Evolutionary conservation across 23 tunicate species (phyloP).

Genomic region (Ciona savignyi): DNA sequence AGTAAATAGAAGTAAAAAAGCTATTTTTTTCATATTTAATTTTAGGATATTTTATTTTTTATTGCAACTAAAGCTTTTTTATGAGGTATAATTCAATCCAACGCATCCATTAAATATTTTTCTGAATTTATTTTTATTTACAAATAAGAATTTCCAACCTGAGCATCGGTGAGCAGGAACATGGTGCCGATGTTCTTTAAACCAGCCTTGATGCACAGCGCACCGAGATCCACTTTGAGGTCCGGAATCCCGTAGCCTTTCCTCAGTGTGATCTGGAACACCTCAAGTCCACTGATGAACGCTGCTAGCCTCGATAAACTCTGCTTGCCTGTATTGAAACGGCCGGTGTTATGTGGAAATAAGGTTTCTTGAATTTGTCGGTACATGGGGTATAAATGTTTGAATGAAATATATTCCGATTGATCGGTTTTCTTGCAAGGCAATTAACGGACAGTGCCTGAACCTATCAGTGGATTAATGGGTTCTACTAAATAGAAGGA

Average conservation of each 20-base stretch:
- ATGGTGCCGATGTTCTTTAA: conserved; percentile 91
- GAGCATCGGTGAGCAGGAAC: conserved; percentile 98
- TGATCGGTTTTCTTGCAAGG: too few relatives aligned
- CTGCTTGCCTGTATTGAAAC: conserved; percentile 74
- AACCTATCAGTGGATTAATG: too few relatives aligned
- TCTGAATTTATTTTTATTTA: neutral
- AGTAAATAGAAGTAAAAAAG: neutral
- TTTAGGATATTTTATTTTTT: neutral
- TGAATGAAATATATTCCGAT: too few relatives aligned
- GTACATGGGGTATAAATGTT: too few relatives aligned
- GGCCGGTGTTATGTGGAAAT: too few relatives aligned
- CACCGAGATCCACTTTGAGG: conserved; percentile 81
- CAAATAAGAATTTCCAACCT: conserved; percentile 33
- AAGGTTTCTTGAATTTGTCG: too few relatives aligned
- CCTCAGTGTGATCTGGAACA: conserved; percentile 88
- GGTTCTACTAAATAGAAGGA: too few relatives aligned
- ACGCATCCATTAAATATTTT: too few relatives aligned
- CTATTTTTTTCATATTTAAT: neutral
- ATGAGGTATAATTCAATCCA: too few relatives aligned
- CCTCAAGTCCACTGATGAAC: conserved; percentile 89
- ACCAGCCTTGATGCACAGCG: conserved; percentile 92
- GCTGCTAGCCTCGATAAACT: conserved; percentile 96
- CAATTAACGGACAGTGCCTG: too few relatives aligned
- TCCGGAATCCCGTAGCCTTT: conserved; percentile 96
- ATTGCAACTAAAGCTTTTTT: too few relatives aligned